Percentiles rank a stretch among this genome's conserved stretches.
These are phyloP conservation scores for Sisor rabdophorus DNA, from an alignment of 2,113 vertebrate species.

Conservation along the genomic window DNA sequence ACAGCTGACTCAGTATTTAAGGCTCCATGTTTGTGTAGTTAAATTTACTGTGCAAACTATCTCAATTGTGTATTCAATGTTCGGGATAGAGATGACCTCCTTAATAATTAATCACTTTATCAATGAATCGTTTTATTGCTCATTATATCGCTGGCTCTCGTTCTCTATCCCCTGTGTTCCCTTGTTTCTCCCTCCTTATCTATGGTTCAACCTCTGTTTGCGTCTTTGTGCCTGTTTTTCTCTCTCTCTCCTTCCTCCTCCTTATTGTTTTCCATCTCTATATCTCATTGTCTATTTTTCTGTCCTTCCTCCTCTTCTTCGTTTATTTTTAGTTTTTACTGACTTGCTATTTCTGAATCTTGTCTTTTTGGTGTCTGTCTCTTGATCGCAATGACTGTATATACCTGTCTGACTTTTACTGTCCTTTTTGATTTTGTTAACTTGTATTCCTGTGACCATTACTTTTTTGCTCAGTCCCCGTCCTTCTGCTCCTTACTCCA, in stretches of 20 bases:
- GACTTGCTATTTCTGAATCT: neutral
- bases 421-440: neutral
- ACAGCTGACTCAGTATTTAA: neutral
- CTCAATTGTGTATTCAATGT: neutral
- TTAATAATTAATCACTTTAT: neutral
- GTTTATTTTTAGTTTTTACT: neutral
- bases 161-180: neutral
- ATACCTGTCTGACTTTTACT: no score
- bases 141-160: neutral
- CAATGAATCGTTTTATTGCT: neutral
- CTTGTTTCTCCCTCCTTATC: neutral
- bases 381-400: neutral
- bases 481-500: neutral
- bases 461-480: neutral
- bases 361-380: neutral
- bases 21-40: neutral
- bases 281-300: neutral
- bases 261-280: neutral
- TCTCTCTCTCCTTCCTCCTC: neutral
- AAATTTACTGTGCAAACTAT: neutral
- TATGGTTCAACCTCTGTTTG: neutral
- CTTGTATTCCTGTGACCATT: slow-evolving; percentile 8
- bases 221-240: neutral
- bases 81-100: no score
- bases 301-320: neutral